A percentile compares a stretch with the other conserved stretches of the same genome.
Evolutionary conservation across 2,888 invertebrate genomes (phyloP).

Genomic region (Hypsopygia costalis): DNA sequence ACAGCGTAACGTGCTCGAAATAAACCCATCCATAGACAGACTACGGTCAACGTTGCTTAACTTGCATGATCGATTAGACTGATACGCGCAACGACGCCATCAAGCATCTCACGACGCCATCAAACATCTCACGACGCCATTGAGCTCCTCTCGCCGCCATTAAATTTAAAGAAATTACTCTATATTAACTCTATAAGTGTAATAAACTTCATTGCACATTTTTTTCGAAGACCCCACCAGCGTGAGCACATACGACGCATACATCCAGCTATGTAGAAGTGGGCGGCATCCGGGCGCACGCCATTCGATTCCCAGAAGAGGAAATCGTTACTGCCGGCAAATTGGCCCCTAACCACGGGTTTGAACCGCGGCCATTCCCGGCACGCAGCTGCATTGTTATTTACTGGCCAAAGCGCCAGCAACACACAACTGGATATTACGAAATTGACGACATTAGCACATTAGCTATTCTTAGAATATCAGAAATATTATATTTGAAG

Average conservation of each 20-base stretch:
- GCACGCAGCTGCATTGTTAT: constrained; percentile 64
- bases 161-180: too few species aligned
- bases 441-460: constrained; percentile 25
- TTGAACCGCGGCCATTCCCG: constrained; percentile 38
- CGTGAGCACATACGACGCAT: constrained; percentile 12
- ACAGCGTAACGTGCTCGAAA: too few species aligned
- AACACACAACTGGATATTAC: constrained; percentile 37
- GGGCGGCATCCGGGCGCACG: constrained; percentile 71
- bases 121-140: too few species aligned
- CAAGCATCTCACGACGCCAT: too few species aligned
- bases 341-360: constrained; percentile 77
- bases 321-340: constrained; percentile 77
- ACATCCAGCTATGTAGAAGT: constrained; percentile 23
- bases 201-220: constrained; percentile 19
- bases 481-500: too few species aligned
- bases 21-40: too few species aligned
- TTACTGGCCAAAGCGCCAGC: constrained; percentile 35
- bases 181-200: too few species aligned
- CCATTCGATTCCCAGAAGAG: constrained; percentile 78
- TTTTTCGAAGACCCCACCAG: constrained; percentile 19
- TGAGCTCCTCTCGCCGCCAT: too few species aligned
- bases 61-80: too few species aligned
- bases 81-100: too few species aligned
- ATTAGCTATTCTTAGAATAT: not conserved
- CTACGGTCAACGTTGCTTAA: too few species aligned